Base-by-base conservation (phyloP, 2,888 invertebrate genomes). In the Odontocerum albicorne region DNA sequence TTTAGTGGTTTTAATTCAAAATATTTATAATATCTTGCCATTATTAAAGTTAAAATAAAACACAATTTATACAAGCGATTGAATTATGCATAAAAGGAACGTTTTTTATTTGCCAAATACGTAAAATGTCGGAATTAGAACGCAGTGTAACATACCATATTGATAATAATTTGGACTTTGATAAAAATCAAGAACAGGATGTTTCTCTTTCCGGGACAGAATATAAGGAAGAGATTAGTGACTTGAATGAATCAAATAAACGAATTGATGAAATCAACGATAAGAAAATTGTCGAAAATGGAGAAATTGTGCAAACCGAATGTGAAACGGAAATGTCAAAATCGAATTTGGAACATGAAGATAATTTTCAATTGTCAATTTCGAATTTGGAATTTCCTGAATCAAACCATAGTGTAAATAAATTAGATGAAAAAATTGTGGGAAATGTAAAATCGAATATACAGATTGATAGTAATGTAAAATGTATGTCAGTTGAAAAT, bases 81-180 rank as follows among this genome's bases (percentile, higher is more conserved):
- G 27, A 27, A 27, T 27, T 27, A 27, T 27, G 27, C 10, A 10
- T 10, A 27, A 7, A 4, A 27, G 6, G 4, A 10, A 27, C 10
- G 10, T 7, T 27, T 7, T 7, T 10, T 27, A 27, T 27, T 27
- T 27, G 15, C 4, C 13, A 35, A 46, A 4, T 12, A 17, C 12
- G 22, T 46, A 39, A 39, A 45, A 52, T 52, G 52, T 45, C 46
- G 32, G 39, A 52, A 45, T 15, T 31, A 19, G 45, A 21, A 13
- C 36, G 20, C 15, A 8, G 31, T 39, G 35, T 31, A 16, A 10
- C 19, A 17, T 20, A 52, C 31, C 52, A 52, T 52, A 52, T 52
- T 52, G 52, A 52, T 52, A 46, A 46, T 15, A 33, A 52, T 19
- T n/a, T n/a, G n/a, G n/a, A 12, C 4, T 10, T 7, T n/a, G 39